Evolutionary conservation across 1,140 invertebrate species (phyloP).

Genomic region (Muscidifurax raptorellus): DNA sequence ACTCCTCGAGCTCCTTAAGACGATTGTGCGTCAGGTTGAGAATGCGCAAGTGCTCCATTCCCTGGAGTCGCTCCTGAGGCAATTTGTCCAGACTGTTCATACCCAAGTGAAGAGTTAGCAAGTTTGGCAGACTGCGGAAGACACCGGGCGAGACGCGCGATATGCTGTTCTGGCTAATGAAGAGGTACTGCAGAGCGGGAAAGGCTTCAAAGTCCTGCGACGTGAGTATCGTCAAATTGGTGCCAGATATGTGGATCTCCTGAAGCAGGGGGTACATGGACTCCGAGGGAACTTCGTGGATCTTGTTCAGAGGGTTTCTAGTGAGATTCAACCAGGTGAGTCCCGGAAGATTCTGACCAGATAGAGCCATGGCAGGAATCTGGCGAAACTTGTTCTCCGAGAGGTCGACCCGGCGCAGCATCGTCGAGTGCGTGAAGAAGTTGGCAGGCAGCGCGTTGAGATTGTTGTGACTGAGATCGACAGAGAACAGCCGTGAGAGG

Average conservation of each 20-base stretch:
- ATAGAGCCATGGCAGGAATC: constrained; percentile 87
- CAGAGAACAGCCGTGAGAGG: constrained; percentile 81
- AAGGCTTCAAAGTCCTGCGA: constrained; percentile 93
- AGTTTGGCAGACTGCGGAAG: constrained; percentile 84
- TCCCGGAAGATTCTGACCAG: constrained; percentile 83
- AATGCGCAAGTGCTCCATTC: constrained; percentile 82
- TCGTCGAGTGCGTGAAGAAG: constrained; percentile 84
- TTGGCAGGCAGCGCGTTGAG: constrained; percentile 87
- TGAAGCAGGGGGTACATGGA: constrained; percentile 83
- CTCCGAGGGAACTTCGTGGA: constrained; percentile 81
- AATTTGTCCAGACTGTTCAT: constrained; percentile 89
- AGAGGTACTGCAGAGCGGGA: constrained; percentile 84
- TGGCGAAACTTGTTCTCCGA: constrained; percentile 88
- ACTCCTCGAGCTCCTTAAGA: constrained; percentile 88
- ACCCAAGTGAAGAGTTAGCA: constrained; percentile 89
- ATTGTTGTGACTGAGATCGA: constrained; percentile 86
- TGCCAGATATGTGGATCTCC: constrained; percentile 87
- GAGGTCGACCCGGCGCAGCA: constrained; percentile 85
- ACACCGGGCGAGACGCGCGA: constrained; percentile 89
- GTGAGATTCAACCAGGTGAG: constrained; percentile 87
- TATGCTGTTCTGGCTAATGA: constrained; percentile 85
- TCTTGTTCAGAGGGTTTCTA: constrained; percentile 85
- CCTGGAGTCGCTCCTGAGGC: constrained; percentile 89
- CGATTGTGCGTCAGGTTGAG: constrained; percentile 90
- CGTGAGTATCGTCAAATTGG: constrained; percentile 90